A percentile compares a stretch with the other conserved stretches of the same genome.
phyloP scores from a whole-genome alignment of 2,888 invertebrate species.

The Athripsodes cinereus region DNA sequence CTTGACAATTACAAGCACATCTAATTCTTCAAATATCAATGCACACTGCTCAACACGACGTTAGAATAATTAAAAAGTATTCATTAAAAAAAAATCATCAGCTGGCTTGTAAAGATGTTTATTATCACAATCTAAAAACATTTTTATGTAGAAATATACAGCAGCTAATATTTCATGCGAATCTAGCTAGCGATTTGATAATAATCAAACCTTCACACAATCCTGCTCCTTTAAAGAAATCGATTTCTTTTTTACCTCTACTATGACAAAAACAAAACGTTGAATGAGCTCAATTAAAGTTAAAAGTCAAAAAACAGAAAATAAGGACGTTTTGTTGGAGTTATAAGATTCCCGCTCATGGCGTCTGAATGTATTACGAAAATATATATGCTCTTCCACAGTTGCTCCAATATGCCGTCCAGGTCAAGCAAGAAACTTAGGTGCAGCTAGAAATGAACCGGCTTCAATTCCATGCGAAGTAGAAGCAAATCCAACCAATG shows the following conservation, averaged over 20 bases:
- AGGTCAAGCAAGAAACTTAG: conserved; percentile 62
- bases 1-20: no score
- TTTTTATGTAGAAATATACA: no score
- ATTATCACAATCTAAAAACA: background rate
- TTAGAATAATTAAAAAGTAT: no score
- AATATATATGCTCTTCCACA: conserved; percentile 33
- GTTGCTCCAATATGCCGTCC: conserved; percentile 67
- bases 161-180: no score
- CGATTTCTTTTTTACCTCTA: background rate
- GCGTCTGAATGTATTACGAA: background rate
- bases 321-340: no score
- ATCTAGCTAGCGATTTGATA: background rate
- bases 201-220: background rate
- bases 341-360: no score
- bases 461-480: conserved; percentile 65
- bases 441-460: conserved; percentile 66
- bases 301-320: no score
- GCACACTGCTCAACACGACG: no score
- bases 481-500: conserved; percentile 66
- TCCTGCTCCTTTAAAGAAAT: background rate
- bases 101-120: conserved; percentile 1
- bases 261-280: background rate
- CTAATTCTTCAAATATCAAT: no score
- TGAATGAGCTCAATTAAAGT: background rate
- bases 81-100: no score